Base-by-base conservation (phyloP, 2,797 vertebrate genomes). In the Epinephelus awoara region DNA sequence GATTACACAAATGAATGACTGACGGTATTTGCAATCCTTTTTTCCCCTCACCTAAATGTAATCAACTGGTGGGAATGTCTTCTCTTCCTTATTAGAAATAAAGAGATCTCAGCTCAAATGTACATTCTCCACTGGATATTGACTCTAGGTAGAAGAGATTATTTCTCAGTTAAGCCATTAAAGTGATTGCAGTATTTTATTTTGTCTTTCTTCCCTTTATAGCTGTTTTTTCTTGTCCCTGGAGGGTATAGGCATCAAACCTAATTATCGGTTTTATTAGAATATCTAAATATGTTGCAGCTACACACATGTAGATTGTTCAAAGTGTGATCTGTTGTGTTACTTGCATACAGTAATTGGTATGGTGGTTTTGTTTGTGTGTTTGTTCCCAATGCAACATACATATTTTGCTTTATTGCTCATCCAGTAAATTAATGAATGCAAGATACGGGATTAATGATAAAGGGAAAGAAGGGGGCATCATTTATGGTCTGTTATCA, bases 251-350 rank as follows among this genome's bases (percentile, higher is more conserved):
- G 15, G 57, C 59, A 62, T 80, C 50, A 61, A 49, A 59, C n/a
- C 5, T 46, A 80, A 66, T 78, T 19, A 81, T 64, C 14, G 17
- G 21, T 74, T 57, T 5, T 67, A 44, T 12, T 66, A 40, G 74
- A 86, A 73, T 69, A 55, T 76, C 64, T 67, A 6, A 44, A 63
- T 29, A 57, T n/a, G 5, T 42, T 72, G 56, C 25, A 61, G 50
- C 38, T 44, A 6, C 59, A 65, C 40, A 59, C 7, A 34, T 34
- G 34, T 27, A 21, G 34, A 50, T 15, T 55, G 34, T 38, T 67
- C 6, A 62, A 51, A 68, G 21, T 58, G 13, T 13, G 17, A 44
- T 42, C 19, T 64, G 3, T 46, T 57, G 10, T 4, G 1, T 77
- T 42, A 14, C 10, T 76, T 52, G 5, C 10, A 25, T 10, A 42